Base-by-base conservation (phyloP, 2,113 vertebrate genomes). In the Nothoprocta pentlandii region DNA sequence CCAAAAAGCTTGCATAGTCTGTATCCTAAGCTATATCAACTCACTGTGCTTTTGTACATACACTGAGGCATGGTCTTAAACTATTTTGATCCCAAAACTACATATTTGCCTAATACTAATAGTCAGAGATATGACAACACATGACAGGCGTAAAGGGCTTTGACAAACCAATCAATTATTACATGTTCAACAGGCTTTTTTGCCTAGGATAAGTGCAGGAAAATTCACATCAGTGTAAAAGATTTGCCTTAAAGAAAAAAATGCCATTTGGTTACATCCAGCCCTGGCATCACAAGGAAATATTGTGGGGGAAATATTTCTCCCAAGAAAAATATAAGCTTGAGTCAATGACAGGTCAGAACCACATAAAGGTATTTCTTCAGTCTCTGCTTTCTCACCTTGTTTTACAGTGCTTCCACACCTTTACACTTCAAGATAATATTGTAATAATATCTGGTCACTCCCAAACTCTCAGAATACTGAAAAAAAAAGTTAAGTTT, bases 401-500 rank as follows among this genome's bases (percentile, higher is more conserved):
- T 41, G 12, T 22, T 77, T 89, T 67, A 75, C 6, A 78, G 32
- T 51, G 22, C 78, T 94, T 88, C 42, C 73, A 73, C 11, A 75
- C 4, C 47, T 78, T 91, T 63, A 83, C 16, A 36, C 21, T 78
- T 78, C 12, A 51, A 71, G 42, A 71, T 58, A 95, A 83, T 21
- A 39, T 17, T 80, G 39, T 51, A 42, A 51, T n/a, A 69, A 36
- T 68, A 91, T 26, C 34, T 92, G 68, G 56, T 64, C 28, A 58
- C n/a, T 74, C 85, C 58, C 46, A 84, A 89, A 88, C 39, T 73
- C 53, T 34, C n/a, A 32, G 15, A 30, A 28, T 73, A 58, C 36
- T 56, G 70, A 76, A 82, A 94, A 93, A 68, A 42, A 46, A 11
- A 82, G 58, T 82, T 83, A 84, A 59, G 49, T 70, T 92, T 54